phyloP scores from a whole-genome alignment of 2,888 invertebrate species.

The Deilephila porcellus region DNA sequence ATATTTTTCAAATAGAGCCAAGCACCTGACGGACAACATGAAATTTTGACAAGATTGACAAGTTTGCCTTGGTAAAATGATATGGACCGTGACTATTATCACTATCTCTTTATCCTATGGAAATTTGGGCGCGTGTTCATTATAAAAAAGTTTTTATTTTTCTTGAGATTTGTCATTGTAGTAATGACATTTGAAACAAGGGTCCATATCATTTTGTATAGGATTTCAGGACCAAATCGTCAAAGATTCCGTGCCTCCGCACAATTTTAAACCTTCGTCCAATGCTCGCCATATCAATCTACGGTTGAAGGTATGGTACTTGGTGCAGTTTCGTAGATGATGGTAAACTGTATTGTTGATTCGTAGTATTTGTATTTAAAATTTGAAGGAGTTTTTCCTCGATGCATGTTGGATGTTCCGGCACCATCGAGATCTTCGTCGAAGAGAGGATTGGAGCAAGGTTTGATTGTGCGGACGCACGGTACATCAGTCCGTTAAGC shows the following conservation, averaged over 20 bases:
- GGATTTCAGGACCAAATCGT: not conserved
- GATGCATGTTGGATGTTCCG: not conserved
- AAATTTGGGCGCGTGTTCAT: no score
- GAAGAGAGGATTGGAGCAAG: slow-evolving; percentile 9
- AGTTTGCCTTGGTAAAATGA: no score
- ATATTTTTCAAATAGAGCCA: no score
- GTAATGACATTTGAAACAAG: not conserved
- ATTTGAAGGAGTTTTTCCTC: not conserved
- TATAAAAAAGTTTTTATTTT: not conserved
- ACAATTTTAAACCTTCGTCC: slow-evolving; percentile 7
- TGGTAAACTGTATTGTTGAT: not conserved
- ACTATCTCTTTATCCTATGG: no score
- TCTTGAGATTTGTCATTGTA: not conserved
- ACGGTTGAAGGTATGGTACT: not conserved
- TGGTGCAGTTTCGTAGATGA: not conserved
- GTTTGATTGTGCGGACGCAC: not conserved
- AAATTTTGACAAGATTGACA: no score
- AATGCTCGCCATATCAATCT: not conserved
- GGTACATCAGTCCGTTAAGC: not conserved
- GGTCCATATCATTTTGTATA: not conserved
- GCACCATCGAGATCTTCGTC: slow-evolving; percentile 13
- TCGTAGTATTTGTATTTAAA: not conserved
- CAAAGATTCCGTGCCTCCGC: slow-evolving; percentile 4
- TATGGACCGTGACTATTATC: no score
- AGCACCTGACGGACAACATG: no score